Evolutionary conservation across 2,113 vertebrate genomes (phyloP), one percentile per base, ranked within the genome.

Genomic region (Ptyas mucosa): DNA sequence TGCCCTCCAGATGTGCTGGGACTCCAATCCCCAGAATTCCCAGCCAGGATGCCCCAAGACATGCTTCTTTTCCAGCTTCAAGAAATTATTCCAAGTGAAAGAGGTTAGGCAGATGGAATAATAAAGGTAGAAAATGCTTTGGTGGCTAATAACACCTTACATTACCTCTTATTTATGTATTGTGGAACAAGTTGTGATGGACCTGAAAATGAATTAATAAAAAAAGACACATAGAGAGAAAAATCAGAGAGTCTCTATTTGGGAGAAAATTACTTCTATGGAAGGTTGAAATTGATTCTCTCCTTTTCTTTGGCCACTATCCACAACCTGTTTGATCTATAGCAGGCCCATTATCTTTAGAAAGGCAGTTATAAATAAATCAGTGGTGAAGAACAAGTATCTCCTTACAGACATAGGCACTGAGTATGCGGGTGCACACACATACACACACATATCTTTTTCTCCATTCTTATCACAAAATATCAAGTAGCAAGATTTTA

Each of bases 401-500:
- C 86, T 53, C 21, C 86, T 23, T 91, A 51, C 8, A 6, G 69
- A 91, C 11, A 81, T 24, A 20, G 7, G 75, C 21, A 34, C 1
- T 23, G 53, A 57, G n/a, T 90, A 81, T n/a, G 24, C 15, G 10
- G 24, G 24, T 2, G 2, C 23, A 52, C 49, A 23, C 52, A 52
- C 49, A 10, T 21, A 26, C 7, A 85, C 49, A n/a, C 6, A 21
- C 55, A 15, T 23, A 6, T 26, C 69, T 14, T 5, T 91, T 92
- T 92, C 11, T 1, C 7, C 92, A 91, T 95, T 94, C 91, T 93
- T 95, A 94, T 94, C 93, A 81, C 93, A 75, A 92, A 34, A 34
- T 93, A 92, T 58, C 75, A 11, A 94, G 86, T 92, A 97, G 94
- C 86, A 92, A 95, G 92, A 96, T 94, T 96, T 92, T 94, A 95